Conservation (phyloP, 2,888 invertebrate genomes). For the Suillia variegata region DNA sequence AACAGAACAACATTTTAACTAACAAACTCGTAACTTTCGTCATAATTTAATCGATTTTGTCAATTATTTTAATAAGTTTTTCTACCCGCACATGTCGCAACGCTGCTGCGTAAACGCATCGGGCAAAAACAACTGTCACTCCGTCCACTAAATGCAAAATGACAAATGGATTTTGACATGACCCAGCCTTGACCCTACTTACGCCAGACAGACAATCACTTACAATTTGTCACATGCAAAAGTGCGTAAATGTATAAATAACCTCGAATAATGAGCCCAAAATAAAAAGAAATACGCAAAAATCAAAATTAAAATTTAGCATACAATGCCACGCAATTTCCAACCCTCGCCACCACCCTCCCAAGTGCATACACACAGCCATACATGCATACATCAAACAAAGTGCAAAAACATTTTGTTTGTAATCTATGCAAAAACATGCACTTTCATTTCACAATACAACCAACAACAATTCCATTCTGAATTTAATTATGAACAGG, state of each 20-base stretch:
- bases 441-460: neutral
- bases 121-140: neutral
- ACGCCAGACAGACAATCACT: neutral
- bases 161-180: conserved; percentile 3
- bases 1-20: too few relatives aligned
- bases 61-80: too few relatives aligned
- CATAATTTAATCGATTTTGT: too few relatives aligned
- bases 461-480: neutral
- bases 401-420: too few relatives aligned
- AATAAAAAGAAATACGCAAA: neutral
- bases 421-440: neutral
- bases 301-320: neutral
- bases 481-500: too few relatives aligned
- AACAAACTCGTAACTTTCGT: too few relatives aligned
- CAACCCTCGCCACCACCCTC: neutral
- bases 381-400: too few relatives aligned
- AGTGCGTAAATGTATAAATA: neutral
- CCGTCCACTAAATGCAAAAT: neutral
- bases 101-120: neutral
- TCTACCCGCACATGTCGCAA: conserved; percentile 11
- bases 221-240: neutral
- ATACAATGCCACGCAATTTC: neutral
- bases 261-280: too few relatives aligned
- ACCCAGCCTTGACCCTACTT: conserved; percentile 10
- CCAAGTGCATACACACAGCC: neutral